phyloP scores from a whole-genome alignment of 1,140 invertebrate species.

The Zaprionus tsacasi region DNA sequence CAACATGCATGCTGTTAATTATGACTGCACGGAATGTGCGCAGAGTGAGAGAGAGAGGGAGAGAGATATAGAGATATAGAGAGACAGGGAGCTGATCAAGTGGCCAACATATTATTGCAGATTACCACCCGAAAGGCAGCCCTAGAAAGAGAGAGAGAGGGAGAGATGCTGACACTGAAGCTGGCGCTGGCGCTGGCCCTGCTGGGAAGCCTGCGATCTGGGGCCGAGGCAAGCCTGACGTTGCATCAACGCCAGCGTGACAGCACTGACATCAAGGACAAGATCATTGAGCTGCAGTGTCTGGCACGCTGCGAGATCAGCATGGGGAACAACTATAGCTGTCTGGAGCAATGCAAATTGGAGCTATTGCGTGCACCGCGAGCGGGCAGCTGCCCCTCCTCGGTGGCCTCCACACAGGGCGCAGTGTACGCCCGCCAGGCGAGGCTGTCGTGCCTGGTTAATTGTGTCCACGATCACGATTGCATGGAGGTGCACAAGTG shows the following conservation, averaged over 20 bases:
- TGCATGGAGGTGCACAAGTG: conserved; percentile 88
- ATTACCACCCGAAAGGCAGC: conserved; percentile 45
- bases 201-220: conserved; percentile 30
- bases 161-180: conserved; percentile 29
- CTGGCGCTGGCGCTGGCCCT: conserved; percentile 50
- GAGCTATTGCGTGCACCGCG: conserved; percentile 61
- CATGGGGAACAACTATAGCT: conserved; percentile 13
- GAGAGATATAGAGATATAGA: not conserved
- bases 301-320: conserved; percentile 59
- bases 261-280: conserved; percentile 74
- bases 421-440: conserved; percentile 48
- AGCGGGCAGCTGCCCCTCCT: conserved; percentile 67
- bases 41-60: conserved; percentile 1
- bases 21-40: conserved; percentile 73
- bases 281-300: conserved; percentile 77
- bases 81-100: conserved; percentile 44
- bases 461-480: conserved; percentile 87
- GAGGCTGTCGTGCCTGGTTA: conserved; percentile 85
- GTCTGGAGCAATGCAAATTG: conserved; percentile 60
- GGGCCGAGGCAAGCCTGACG: conserved; percentile 10
- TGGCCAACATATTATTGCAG: conserved; percentile 66
- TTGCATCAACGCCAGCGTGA: conserved; percentile 64
- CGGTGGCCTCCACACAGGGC: conserved; percentile 12
- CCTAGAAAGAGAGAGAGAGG: conserved; percentile 12
- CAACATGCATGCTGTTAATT: conserved; percentile 74